Base-by-base conservation (phyloP, 1,140 invertebrate genomes). In the Trissolcus basalis region DNA sequence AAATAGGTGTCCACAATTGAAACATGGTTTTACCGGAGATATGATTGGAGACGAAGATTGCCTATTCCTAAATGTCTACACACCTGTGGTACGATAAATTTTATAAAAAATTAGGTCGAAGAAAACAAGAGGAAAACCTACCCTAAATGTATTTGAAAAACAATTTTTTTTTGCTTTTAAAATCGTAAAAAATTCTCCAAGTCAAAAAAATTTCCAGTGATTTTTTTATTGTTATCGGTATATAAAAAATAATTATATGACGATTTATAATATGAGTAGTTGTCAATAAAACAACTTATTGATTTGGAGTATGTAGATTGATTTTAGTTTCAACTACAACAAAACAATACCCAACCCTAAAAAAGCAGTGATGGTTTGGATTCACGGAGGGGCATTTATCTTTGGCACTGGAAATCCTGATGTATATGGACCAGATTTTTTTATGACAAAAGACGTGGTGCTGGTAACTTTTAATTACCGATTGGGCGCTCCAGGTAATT, bases 391-490 rank as follows among this genome's bases (percentile, higher is more conserved):
- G 2, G 36, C 47, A 35, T 67, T 67, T 36, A 0, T 14, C 11
- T n/a, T 5, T n/a, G 64, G 64, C 13, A 58, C 64, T 9, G 64
- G 64, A 44, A 51, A 67, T 19, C 58, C 44, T 14, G 13, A 58
- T 10, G 1, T 35, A 27, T 58, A 8, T 58, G 64, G 64, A 12
- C 64, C 64, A 9, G 64, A 67, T 27, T 67, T 67, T 45, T 19
- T 67, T 10, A 0, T 67, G 13, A 14, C 16, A 1, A 58, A 67
- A 12, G 54, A 58, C 44, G 48, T 67, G 0, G 44, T 67, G 33
- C 16, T 67, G 14, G 54, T 67, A n/a, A 67, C 64, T n/a, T 35
- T 67, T 0, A 67, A 67, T 51, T 67, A 67, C 44, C 13, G 64
- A 35, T 51, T 67, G 4, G 54, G 53, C 0, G 51, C 45, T n/a